phyloP scores from a whole-genome alignment of 2,888 invertebrate genomes.

The Anarsia innoxiella region DNA sequence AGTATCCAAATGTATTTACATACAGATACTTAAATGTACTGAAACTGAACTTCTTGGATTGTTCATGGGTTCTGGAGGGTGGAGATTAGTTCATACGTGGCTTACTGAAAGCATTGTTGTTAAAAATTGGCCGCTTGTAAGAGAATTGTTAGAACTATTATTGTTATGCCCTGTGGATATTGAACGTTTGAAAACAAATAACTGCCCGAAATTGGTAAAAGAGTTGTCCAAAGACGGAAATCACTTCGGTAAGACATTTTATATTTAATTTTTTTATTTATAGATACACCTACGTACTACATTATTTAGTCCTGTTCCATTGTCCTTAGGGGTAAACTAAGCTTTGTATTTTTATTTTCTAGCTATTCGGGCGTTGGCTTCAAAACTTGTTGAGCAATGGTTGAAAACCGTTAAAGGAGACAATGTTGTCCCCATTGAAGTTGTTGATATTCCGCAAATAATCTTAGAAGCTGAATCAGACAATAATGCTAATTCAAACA shows the following conservation, averaged over 20 bases:
- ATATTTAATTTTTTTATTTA: too few relatives aligned
- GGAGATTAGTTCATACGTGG: conserved; percentile 94
- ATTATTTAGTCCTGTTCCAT: too few relatives aligned
- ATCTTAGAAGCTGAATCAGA: conserved; percentile 41
- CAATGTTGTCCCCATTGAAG: conserved; percentile 61
- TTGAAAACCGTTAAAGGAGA: conserved; percentile 90
- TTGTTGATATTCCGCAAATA: conserved; percentile 55
- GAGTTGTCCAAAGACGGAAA: conserved; percentile 88
- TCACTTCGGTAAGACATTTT: conserved; percentile 80
- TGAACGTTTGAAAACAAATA: conserved; percentile 91
- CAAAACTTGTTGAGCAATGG: conserved; percentile 92
- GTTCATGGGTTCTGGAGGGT: conserved; percentile 94
- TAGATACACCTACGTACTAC: too few relatives aligned
- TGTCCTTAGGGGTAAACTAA: too few relatives aligned
- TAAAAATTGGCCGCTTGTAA: conserved; percentile 90
- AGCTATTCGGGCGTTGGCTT: conserved; percentile 86
- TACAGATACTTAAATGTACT: conserved; percentile 92
- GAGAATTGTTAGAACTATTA: conserved; percentile 89
- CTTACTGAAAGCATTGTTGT: conserved; percentile 88
- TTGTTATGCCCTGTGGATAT: conserved; percentile 93
- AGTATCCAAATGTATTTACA: conserved; percentile 96
- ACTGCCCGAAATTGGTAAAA: conserved; percentile 94
- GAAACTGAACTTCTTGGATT: conserved; percentile 87
- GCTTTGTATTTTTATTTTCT: conserved; percentile 52
- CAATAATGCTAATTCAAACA: conserved; percentile 22